Conservation (phyloP, 1,140 invertebrate species). For the Agraylea sexmaculata region DNA sequence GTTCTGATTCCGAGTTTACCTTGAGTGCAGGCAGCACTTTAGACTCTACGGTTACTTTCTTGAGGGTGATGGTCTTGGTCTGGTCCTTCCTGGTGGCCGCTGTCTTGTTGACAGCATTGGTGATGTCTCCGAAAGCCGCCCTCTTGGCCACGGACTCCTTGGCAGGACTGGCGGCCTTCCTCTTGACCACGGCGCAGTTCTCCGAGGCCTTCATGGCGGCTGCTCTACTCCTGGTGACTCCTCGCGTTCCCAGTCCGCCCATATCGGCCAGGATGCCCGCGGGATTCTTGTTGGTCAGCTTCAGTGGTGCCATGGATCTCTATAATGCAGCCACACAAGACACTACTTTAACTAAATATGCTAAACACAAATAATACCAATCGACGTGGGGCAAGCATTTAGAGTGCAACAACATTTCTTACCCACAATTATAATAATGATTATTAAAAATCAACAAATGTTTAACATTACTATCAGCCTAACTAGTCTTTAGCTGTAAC, state of each 20-base stretch:
- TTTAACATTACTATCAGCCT: too few relatives aligned
- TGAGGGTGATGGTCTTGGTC: constrained; percentile 25
- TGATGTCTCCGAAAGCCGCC: constrained; percentile 64
- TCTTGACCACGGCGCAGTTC: constrained; percentile 28
- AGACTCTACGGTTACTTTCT: constrained; percentile 40
- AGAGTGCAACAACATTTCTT: too few relatives aligned
- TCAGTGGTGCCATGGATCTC: constrained; percentile 20
- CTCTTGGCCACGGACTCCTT: constrained; percentile 48
- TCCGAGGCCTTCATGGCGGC: constrained; percentile 20
- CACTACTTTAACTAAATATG: too few relatives aligned
- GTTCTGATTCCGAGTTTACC: too few relatives aligned
- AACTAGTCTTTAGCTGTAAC: too few relatives aligned
- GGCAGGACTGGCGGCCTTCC: constrained; percentile 46
- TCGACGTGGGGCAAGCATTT: too few relatives aligned
- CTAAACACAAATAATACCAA: too few relatives aligned
- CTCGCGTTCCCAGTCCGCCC: constrained; percentile 24
- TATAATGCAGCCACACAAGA: too few relatives aligned
- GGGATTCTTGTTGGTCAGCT: constrained; percentile 12
- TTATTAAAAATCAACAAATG: too few relatives aligned
- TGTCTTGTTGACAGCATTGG: constrained; percentile 47
- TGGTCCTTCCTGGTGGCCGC: constrained; percentile 30
- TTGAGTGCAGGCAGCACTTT: constrained; percentile 41
- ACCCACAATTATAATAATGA: too few relatives aligned
- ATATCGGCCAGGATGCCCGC: neutral
- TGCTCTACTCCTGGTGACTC: constrained; percentile 23